Conservation (phyloP, 2,797 vertebrate genomes). For the Gouania willdenowi region DNA sequence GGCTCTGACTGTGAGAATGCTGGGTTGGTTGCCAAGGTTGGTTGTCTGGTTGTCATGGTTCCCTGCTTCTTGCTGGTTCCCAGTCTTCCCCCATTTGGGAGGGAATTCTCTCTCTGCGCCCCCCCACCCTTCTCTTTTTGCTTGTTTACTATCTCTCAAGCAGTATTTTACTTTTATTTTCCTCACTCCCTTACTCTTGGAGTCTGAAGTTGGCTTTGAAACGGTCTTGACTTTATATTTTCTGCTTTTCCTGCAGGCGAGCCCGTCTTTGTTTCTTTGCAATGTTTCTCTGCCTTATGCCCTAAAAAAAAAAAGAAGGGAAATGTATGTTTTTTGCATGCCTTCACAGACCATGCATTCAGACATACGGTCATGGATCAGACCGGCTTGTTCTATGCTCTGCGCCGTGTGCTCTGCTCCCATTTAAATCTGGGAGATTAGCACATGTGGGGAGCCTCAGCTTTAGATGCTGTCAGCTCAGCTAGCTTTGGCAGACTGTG, state of each 20-base stretch:
- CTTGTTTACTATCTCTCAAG: no score
- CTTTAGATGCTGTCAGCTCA: constrained; percentile 69
- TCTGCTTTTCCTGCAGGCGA: constrained; percentile 1
- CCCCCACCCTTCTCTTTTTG: constrained; percentile 3
- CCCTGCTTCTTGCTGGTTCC: constrained; percentile 64
- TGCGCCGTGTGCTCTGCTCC: constrained; percentile 57
- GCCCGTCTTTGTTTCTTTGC: constrained; percentile 2
- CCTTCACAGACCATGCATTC: constrained; percentile 23
- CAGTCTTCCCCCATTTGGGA: constrained; percentile 59
- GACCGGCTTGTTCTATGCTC: constrained; percentile 65
- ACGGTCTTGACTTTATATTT: constrained; percentile 8
- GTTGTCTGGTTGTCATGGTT: constrained; percentile 77
- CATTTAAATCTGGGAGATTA: constrained; percentile 75
- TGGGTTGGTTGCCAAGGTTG: constrained; percentile 63
- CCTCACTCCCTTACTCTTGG: constrained; percentile 10
- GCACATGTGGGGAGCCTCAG: constrained; percentile 69
- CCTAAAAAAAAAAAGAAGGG: neutral
- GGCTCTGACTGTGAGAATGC: constrained; percentile 60
- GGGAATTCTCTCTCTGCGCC: constrained; percentile 20
- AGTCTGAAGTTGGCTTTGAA: constrained; percentile 28
- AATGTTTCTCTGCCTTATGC: neutral
- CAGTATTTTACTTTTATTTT: constrained; percentile 14
- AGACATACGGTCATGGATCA: constrained; percentile 67
- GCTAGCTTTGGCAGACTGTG: constrained; percentile 65
- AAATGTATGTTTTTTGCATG: constrained; percentile 9